Evolutionary conservation across 2,113 vertebrate species (phyloP).

Genomic region (Murina feae): DNA sequence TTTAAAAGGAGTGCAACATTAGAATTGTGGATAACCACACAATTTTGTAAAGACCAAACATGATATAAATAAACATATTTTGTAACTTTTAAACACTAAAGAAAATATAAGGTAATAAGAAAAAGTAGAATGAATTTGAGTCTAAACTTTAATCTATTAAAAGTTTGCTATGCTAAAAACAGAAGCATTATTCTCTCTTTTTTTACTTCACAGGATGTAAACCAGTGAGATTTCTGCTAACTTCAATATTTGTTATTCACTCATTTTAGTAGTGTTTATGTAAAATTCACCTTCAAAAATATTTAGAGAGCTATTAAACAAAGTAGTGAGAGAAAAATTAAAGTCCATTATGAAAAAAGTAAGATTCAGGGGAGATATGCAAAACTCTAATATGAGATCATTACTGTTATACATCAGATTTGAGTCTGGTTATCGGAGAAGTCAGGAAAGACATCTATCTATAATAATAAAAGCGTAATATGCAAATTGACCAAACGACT

Average conservation of each 20-base stretch:
- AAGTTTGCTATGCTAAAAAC: background rate
- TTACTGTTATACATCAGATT: background rate
- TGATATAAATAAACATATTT: background rate
- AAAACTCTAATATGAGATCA: background rate
- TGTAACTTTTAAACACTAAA: background rate
- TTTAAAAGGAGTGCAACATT: background rate
- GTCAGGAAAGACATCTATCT: background rate
- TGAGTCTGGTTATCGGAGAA: background rate
- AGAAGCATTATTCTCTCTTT: background rate
- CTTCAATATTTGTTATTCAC: background rate
- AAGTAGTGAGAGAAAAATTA: background rate
- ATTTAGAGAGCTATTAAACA: background rate
- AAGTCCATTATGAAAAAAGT: background rate
- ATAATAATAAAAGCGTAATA: too few relatives aligned
- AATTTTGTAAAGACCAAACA: background rate
- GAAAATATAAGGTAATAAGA: background rate
- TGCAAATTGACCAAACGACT: too few relatives aligned
- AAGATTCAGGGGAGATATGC: background rate
- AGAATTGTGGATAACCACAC: background rate
- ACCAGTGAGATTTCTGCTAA: background rate
- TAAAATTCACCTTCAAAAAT: background rate
- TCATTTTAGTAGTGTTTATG: background rate
- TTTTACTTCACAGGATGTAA: slow-evolving; percentile 1
- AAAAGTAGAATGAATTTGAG: background rate
- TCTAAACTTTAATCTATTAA: background rate